These are phyloP conservation scores for Notocelia uddmanniana DNA, from an alignment of 2,888 invertebrate species.

Conservation along the genomic window DNA sequence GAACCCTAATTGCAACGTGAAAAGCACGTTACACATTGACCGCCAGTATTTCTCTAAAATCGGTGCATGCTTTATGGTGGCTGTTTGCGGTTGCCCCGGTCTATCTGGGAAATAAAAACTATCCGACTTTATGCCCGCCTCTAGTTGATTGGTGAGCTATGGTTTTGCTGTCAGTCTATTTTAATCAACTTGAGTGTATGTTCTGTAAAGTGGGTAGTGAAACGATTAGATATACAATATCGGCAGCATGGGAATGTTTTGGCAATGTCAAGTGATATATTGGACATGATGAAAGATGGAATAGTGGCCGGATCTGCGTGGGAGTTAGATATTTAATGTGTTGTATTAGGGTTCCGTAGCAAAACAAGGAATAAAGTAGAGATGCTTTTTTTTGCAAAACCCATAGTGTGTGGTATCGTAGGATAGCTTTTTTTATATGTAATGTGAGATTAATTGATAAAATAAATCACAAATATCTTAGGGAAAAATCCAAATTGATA, in stretches of 20 bases:
- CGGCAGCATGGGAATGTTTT: background rate
- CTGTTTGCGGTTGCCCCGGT: background rate
- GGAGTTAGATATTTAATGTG: background rate
- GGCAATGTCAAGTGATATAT: background rate
- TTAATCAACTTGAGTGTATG: slow-evolving; percentile 19
- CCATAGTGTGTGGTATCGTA: too few relatives aligned
- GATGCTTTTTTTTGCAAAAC: too few relatives aligned
- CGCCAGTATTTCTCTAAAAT: slow-evolving; percentile 8
- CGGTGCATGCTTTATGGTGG: slow-evolving; percentile 4
- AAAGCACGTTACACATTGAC: background rate
- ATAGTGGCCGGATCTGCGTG: background rate
- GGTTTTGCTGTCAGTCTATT: slow-evolving; percentile 11
- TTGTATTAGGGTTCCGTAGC: too few relatives aligned
- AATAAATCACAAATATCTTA: too few relatives aligned
- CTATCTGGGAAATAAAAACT: slow-evolving; percentile 20
- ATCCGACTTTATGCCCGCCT: background rate
- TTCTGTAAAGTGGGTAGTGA: slow-evolving; percentile 8
- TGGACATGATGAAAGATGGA: background rate
- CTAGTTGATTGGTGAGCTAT: slow-evolving; percentile 14
- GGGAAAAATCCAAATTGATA: too few relatives aligned
- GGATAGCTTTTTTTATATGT: too few relatives aligned
- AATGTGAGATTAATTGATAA: too few relatives aligned
- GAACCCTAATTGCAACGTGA: background rate
- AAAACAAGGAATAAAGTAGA: too few relatives aligned
- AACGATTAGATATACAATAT: background rate